phyloP scores from a whole-genome alignment of 2,797 vertebrate species.

The Chelmon rostratus region DNA sequence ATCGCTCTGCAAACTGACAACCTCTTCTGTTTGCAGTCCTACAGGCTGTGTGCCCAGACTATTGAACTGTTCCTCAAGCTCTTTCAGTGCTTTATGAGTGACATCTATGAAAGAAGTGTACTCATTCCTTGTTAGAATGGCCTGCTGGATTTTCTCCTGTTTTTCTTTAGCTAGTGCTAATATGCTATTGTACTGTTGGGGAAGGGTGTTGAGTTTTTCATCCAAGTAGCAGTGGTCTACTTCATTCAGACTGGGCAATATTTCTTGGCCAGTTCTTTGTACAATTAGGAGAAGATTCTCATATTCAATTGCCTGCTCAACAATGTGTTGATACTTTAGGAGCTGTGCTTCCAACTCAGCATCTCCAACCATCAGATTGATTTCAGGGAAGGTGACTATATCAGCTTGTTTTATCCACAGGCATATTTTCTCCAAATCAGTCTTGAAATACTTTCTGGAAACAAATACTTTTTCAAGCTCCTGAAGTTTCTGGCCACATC shows the following conservation, averaged over 20 bases:
- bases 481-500: conserved; percentile 92
- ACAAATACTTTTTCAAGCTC: conserved; percentile 94
- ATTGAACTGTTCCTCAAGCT: conserved; percentile 92
- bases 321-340: conserved; percentile 92
- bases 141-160: conserved; percentile 92
- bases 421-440: conserved; percentile 95
- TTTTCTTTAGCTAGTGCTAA: conserved; percentile 93
- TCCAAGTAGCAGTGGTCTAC: conserved; percentile 94
- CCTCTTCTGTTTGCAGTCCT: conserved; percentile 86
- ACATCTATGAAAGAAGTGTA: conserved; percentile 92
- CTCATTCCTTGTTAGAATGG: conserved; percentile 91
- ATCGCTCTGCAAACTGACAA: conserved; percentile 85
- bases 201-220: conserved; percentile 93
- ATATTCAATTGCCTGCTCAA: conserved; percentile 94
- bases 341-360: conserved; percentile 89
- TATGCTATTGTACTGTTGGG: conserved; percentile 92
- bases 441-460: conserved; percentile 96
- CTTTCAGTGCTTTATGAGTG: conserved; percentile 90
- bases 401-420: conserved; percentile 97
- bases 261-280: conserved; percentile 93
- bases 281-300: conserved; percentile 94
- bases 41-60: conserved; percentile 86
- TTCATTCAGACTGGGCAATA: conserved; percentile 93
- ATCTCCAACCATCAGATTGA: conserved; percentile 92
- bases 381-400: conserved; percentile 94